Base-by-base conservation (phyloP, 2,797 vertebrate genomes). In the Characodon lateralis region DNA sequence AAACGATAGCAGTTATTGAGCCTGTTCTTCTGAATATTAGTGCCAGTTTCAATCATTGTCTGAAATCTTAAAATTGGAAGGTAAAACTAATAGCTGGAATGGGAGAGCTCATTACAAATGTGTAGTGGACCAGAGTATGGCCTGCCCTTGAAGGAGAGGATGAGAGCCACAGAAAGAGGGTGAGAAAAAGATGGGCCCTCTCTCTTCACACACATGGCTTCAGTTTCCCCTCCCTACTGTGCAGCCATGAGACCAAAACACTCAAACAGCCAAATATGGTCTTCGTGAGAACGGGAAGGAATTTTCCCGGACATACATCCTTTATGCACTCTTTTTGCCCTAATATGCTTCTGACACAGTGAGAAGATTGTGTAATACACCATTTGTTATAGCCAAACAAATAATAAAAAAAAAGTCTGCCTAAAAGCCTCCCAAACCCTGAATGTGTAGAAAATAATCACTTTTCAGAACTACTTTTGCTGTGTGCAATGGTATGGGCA, bases 231-330 rank as follows among this genome's bases (percentile, higher is more conserved):
- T 89, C 87, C 91, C 72, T 68, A 81, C 84, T 84, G 76, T 87
- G 86, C 83, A 83, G 89, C 91, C 80, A 91, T 79, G 84, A 91
- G 82, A 88, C 85, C 89, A 86, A 91, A 90, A 92, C 90, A 90
- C 75, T 92, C 73, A 82, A 88, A 85, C 81, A 78, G 69, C 92
- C 94, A 94, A 95, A 95, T 94, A 95, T 94, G 92, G 93, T 83
- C 84, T 85, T 93, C 83, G 91, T 90, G 89, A 89, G 72, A 81
- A 83, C 20, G 13, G 75, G 58, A 66, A 48, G 78, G 73, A 76
- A 84, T 77, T 85, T 77, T 78, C 31, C 73, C 28, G 31, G 66
- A 18, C 81, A 91, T 77, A 73, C 80, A 87, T 82, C 71, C 50
- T 85, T 83, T 43, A 48, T 41, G 70, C 66, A 69, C 63, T 81